A percentile compares a stretch with the other conserved stretches of the same genome.
These are phyloP conservation scores for Andrena bicolor DNA, from an alignment of 2,888 invertebrate species.

Conservation along the genomic window DNA sequence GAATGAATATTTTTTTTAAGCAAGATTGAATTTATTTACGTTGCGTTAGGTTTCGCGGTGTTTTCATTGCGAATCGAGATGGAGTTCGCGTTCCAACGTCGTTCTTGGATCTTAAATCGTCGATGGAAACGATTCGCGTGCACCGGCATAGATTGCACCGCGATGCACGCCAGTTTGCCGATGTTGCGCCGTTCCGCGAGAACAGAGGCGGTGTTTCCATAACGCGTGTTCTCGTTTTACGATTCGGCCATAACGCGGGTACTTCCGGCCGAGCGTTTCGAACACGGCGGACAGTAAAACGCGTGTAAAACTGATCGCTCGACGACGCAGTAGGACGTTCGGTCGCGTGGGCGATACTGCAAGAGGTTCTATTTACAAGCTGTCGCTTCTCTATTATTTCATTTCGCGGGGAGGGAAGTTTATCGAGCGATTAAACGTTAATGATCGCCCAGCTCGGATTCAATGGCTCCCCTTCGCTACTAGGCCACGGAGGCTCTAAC, in stretches of 20 bases:
- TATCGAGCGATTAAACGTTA: not conserved
- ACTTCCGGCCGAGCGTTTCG: constrained; percentile 8
- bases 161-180: not conserved
- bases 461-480: not conserved
- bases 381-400: not conserved
- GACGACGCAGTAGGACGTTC: not conserved
- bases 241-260: not conserved
- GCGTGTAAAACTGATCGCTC: not conserved
- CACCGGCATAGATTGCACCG: no score
- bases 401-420: not conserved
- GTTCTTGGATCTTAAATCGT: no score
- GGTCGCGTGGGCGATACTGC: not conserved
- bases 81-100: no score
- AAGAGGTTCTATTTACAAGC: not conserved
- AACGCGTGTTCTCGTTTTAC: not conserved
- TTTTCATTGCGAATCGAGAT: no score
- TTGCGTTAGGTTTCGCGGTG: no score
- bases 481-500: not conserved
- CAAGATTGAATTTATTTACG: no score
- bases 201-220: not conserved
- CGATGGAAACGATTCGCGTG: no score
- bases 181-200: not conserved
- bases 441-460: not conserved
- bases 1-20: no score
- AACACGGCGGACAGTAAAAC: not conserved